Conservation (phyloP, 2,113 vertebrate species). For the Triplophysa rosa region DNA sequence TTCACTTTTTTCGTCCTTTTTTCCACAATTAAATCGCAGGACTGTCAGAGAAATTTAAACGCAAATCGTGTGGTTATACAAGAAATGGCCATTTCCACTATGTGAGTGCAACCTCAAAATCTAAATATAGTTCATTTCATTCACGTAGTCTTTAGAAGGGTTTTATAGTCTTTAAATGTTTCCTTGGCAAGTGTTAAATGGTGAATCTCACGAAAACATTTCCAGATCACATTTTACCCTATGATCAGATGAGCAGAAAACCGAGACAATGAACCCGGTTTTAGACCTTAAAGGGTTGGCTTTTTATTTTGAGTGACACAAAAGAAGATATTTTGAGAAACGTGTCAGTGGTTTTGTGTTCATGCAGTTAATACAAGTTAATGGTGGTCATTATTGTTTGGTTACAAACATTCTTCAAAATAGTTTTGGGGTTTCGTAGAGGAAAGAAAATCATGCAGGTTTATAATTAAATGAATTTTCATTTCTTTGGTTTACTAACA, state of each 20-base stretch:
- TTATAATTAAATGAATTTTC: too few relatives aligned
- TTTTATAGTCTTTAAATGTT: slow-evolving; percentile 32
- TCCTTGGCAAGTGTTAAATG: slow-evolving; percentile 26
- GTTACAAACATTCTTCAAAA: too few relatives aligned
- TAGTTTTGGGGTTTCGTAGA: too few relatives aligned
- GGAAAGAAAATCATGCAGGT: too few relatives aligned
- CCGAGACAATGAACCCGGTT: neutral
- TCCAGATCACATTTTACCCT: neutral
- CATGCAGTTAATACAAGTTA: too few relatives aligned
- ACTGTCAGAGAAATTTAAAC: slow-evolving; percentile 33
- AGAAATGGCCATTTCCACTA: slow-evolving; percentile 5
- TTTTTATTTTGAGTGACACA: too few relatives aligned
- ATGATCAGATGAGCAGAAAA: neutral
- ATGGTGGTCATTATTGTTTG: too few relatives aligned
- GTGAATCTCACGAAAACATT: neutral
- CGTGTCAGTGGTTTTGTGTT: too few relatives aligned
- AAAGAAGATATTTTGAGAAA: too few relatives aligned
- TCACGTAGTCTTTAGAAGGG: slow-evolving; percentile 36
- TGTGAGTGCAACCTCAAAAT: slow-evolving; percentile 3
- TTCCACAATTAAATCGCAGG: neutral
- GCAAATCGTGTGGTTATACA: slow-evolving; percentile 30
- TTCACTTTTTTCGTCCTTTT: too few relatives aligned
- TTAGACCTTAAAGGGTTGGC: too few relatives aligned
- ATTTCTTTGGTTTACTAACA: too few relatives aligned
- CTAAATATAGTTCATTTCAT: neutral